Evolutionary conservation across 2,797 vertebrate species (phyloP).

Genomic region (Phyllotis vaccarum): DNA sequence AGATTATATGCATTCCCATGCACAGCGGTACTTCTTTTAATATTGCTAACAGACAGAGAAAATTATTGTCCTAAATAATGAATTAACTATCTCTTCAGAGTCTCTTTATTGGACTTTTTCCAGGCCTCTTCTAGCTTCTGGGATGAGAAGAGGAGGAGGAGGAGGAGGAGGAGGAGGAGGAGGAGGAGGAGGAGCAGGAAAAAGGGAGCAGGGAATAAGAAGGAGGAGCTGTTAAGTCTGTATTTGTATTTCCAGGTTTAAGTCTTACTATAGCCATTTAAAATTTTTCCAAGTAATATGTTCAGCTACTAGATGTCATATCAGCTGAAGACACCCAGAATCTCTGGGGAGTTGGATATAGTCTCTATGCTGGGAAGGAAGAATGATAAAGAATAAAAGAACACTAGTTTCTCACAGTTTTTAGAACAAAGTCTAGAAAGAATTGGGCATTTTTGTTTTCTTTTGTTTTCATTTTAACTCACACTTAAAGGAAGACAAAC

Average conservation of each 20-base stretch:
- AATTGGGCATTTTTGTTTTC: neutral
- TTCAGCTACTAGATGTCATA: neutral
- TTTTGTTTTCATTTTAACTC: neutral
- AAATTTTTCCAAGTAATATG: neutral
- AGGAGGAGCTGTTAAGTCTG: neutral
- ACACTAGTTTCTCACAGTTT: neutral
- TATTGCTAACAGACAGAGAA: neutral
- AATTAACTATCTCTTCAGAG: neutral
- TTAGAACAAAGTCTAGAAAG: neutral
- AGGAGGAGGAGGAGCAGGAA: too few species aligned
- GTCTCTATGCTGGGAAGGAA: neutral
- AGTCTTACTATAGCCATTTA: neutral
- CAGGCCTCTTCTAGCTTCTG: accelerated
- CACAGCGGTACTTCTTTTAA: neutral
- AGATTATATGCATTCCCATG: neutral
- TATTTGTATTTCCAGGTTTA: neutral
- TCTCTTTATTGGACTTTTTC: neutral
- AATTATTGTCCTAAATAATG: neutral
- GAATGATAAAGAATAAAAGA: too few species aligned
- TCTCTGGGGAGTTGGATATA: neutral
- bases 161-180: too few species aligned
- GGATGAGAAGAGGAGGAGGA: too few species aligned
- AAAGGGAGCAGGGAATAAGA: too few species aligned
- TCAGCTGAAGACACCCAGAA: neutral
- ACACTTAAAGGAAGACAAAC: neutral